Conservation (phyloP, 2,797 vertebrate genomes). For the Acipenser ruthenus region DNA sequence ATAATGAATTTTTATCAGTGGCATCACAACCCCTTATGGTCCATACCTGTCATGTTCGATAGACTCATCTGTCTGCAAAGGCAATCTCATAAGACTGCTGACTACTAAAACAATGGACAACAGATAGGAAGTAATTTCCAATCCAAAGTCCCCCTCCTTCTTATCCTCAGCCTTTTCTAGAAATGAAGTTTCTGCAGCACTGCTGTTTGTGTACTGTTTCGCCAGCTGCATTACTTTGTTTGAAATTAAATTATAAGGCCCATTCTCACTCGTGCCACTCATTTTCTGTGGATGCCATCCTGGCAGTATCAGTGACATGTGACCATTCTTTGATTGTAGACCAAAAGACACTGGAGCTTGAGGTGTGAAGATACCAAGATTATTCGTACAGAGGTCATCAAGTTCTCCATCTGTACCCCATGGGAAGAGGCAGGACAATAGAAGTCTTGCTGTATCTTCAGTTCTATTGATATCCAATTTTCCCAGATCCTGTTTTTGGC, state of each 20-base stretch:
- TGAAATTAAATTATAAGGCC: slow-evolving; percentile 47
- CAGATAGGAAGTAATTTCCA: slow-evolving; percentile 37
- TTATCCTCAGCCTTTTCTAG: slow-evolving; percentile 18
- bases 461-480: slow-evolving; percentile 30
- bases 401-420: slow-evolving; percentile 57
- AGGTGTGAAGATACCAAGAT: slow-evolving; percentile 42
- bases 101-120: slow-evolving; percentile 51
- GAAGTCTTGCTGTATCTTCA: slow-evolving; percentile 45
- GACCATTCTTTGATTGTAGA: slow-evolving; percentile 36
- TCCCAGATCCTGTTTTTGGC: slow-evolving; percentile 25
- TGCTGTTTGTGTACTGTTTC: slow-evolving; percentile 44
- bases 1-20: too few species aligned
- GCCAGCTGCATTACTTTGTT: slow-evolving; percentile 55
- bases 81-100: slow-evolving; percentile 40
- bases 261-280: slow-evolving; percentile 22
- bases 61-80: slow-evolving; percentile 29
- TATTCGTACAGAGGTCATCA: slow-evolving; percentile 45
- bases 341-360: slow-evolving; percentile 49
- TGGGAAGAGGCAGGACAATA: slow-evolving; percentile 59
- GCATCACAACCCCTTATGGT: neutral
- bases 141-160: slow-evolving; percentile 22
- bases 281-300: slow-evolving; percentile 36
- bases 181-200: slow-evolving; percentile 28
- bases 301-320: slow-evolving; percentile 52
- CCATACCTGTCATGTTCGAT: slow-evolving; percentile 49